These are phyloP conservation scores for Anoplopoma fimbria DNA, from an alignment of 2,113 vertebrate species.

Conservation along the genomic window DNA sequence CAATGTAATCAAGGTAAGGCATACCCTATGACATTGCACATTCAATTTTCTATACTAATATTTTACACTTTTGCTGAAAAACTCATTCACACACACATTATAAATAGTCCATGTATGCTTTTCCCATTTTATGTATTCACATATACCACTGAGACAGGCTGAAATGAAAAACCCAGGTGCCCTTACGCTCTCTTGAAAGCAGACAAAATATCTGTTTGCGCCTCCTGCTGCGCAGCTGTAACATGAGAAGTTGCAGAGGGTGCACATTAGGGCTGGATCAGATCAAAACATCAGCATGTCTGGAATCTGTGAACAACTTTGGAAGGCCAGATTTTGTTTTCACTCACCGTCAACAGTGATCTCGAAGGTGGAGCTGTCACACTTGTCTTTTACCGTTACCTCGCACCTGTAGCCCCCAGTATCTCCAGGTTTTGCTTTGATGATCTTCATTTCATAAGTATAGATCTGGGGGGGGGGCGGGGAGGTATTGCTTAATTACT, in stretches of 20 bases:
- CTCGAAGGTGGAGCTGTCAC: slow-evolving; percentile 89
- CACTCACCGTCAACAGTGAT: slow-evolving; percentile 87
- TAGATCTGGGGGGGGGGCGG: slow-evolving; percentile 79
- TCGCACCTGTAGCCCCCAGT: slow-evolving; percentile 91
- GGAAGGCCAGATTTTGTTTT: slow-evolving; percentile 13
- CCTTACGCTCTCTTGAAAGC: slow-evolving; percentile 89
- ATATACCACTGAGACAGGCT: slow-evolving; percentile 6
- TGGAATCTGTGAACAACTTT: slow-evolving; percentile 29
- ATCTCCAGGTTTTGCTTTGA: slow-evolving; percentile 84
- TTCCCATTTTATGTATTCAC: slow-evolving; percentile 5
- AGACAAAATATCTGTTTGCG: slow-evolving; percentile 81
- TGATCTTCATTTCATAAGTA: slow-evolving; percentile 87
- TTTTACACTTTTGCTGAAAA: slow-evolving; percentile 8
- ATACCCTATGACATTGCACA: slow-evolving; percentile 2
- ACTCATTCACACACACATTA: slow-evolving; percentile 4
- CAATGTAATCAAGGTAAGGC: neutral
- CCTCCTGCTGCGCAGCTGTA: slow-evolving; percentile 80
- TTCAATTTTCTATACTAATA: neutral
- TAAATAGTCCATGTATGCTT: slow-evolving; percentile 17
- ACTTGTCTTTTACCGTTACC: slow-evolving; percentile 88
- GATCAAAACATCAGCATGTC: slow-evolving; percentile 43
- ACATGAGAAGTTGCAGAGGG: slow-evolving; percentile 60
- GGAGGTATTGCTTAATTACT: neutral
- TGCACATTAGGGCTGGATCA: slow-evolving; percentile 43
- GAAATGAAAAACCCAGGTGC: slow-evolving; percentile 26